Evolutionary conservation across 1,140 invertebrate genomes (phyloP).

Genomic region (Bombus confusus): DNA sequence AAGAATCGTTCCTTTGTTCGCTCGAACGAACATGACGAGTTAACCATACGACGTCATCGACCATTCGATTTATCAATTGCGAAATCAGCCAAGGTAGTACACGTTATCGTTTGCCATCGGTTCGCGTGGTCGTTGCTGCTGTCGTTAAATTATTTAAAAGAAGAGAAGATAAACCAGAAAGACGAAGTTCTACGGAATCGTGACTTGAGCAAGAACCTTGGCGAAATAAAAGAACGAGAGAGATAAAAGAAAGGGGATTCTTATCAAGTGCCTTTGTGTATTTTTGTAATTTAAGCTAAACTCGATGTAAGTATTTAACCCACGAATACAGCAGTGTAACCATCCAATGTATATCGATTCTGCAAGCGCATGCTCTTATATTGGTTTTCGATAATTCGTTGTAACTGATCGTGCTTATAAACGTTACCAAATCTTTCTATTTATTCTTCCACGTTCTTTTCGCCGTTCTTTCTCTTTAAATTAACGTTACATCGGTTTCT

Average conservation of each 20-base stretch:
- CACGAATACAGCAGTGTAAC: constrained; percentile 46
- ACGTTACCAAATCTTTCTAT: background rate
- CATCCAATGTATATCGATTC: constrained; percentile 52
- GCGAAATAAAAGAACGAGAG: background rate
- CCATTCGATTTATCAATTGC: background rate
- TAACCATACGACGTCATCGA: background rate
- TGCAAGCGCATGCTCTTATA: background rate
- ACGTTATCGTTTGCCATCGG: constrained; percentile 7
- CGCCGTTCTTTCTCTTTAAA: background rate
- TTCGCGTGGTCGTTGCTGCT: constrained; percentile 10
- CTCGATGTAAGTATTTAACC: constrained; percentile 56
- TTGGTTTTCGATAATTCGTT: background rate
- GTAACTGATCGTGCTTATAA: background rate
- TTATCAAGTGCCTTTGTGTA: constrained; percentile 73
- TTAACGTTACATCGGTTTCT: background rate
- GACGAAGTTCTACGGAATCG: background rate
- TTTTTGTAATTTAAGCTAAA: constrained; percentile 72
- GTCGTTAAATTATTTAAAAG: background rate
- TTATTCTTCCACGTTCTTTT: background rate
- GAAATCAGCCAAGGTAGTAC: background rate
- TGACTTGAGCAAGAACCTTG: constrained; percentile 44
- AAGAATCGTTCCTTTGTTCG: constrained; percentile 10
- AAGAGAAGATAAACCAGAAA: background rate
- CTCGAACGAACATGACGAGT: background rate
- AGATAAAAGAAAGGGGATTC: constrained; percentile 37